These are phyloP conservation scores for Chydorus sphaericus DNA, from an alignment of 2,888 invertebrate genomes.

Conservation along the genomic window DNA sequence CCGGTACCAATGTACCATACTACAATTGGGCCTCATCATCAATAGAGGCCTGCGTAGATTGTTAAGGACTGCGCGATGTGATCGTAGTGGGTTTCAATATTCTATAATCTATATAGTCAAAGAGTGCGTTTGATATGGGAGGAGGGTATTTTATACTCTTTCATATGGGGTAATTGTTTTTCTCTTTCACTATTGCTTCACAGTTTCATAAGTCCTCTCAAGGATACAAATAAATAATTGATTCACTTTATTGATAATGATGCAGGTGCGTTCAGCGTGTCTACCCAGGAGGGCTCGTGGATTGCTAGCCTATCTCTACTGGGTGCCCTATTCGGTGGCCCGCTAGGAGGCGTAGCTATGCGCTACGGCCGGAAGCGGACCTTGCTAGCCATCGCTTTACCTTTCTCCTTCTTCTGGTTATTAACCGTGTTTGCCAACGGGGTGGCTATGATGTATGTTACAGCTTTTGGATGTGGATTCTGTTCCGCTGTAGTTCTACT, in stretches of 20 bases:
- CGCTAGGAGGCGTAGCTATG: conserved; percentile 62
- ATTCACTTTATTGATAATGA: conserved; percentile 22
- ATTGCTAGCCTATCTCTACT: conserved; percentile 61
- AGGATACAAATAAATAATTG: no score
- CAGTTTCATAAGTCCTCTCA: no score
- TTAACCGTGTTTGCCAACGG: conserved; percentile 61
- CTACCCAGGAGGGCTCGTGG: conserved; percentile 63
- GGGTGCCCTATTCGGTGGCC: conserved; percentile 65
- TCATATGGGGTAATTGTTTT: no score
- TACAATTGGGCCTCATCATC: no score
- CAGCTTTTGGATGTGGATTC: conserved; percentile 70
- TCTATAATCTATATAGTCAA: no score
- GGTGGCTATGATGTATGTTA: conserved; percentile 63
- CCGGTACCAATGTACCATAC: no score
- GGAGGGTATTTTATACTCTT: no score
- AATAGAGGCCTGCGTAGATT: no score
- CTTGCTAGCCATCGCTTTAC: conserved; percentile 53
- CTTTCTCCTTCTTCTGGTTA: conserved; percentile 66
- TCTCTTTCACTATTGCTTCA: no score
- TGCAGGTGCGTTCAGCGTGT: conserved; percentile 21
- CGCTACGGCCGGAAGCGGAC: conserved; percentile 54
- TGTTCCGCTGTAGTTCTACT: conserved; percentile 63
- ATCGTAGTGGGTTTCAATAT: no score
- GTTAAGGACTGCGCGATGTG: no score
- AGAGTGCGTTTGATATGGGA: no score